Base-by-base conservation (phyloP, 2,113 vertebrate species). In the Amphiprion ocellaris region DNA sequence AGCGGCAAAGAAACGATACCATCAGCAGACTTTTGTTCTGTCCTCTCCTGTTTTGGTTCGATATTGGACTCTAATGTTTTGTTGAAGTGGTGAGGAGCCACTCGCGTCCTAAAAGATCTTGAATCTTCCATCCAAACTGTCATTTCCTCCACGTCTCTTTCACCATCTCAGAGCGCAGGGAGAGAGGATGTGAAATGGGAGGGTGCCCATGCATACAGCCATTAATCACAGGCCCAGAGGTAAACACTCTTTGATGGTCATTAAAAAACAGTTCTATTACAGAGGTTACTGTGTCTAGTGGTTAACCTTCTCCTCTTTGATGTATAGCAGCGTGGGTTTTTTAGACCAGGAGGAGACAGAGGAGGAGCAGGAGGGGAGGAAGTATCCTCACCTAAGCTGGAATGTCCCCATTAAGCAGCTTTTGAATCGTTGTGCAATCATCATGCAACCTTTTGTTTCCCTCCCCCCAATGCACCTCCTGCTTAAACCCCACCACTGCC, bases 361-460 rank as follows among this genome's bases (percentile, higher is more conserved):
- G 58, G 76, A 41, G 52, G 30, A 21, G 55, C n/a, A 15, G 41
- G 49, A 52, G 49, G 17, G 63, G 79, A 67, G 69, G 21, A n/a
- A 59, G 64, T 84, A 85, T 86, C 81, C 77, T 91, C 87, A 87
- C 87, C 88, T 77, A 85, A 87, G 63, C 82, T 80, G 81, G 91
- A 90, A 92, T 88, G 84, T 84, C 87, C 88, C 84, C 74, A 75
- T 92, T 90, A 77, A 84, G 90, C 80, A 66, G 82, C 90, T 92
- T 84, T 79, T 82, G 84, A 91, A 84, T 84, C 71, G 79, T 90
- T 89, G 88, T 92, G 92, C 91, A 92, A 94, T 94, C 90, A 85
- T 90, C 75, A 65, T 89, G 89, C 94, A 93, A 93, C 90, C 92
- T 93, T 94, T 94, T 93, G 87, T 92, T 86, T 91, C 87, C 83